Evolutionary conservation across 2,888 invertebrate genomes (phyloP), one percentile per base, ranked within the genome.

Genomic region (Hedya salicella): DNA sequence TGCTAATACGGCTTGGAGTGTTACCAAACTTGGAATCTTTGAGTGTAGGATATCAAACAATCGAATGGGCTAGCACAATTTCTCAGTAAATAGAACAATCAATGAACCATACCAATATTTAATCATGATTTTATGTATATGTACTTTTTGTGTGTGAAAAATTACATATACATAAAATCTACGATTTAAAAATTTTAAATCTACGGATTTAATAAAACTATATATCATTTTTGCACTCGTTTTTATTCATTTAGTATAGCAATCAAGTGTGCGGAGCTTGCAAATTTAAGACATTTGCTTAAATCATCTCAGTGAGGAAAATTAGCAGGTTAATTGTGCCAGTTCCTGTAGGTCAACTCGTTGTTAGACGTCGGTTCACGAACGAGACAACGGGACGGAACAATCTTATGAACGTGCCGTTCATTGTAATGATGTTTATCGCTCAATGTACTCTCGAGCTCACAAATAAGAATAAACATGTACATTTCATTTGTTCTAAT

Each of bases 281-380:
- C n/a, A 17, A 17, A 52, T 36, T 52, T 36, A 36, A 9, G 6
- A 13, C n/a, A 17, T 59, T 48, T 36, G 19, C 25, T 63, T 69
- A 57, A 71, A 73, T 71, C 69, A 73, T 64, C 68, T 60, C 64
- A 63, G 64, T 75, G 71, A n/a, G 78, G 73, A 77, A 75, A 81
- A 79, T 75, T 75, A 78, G 73, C 76, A 78, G 78, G 79, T 83
- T 85, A 89, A 90, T 88, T 89, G 79, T 75, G 73, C 62, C 69
- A 78, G 85, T 82, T 85, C 83, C 81, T 81, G 78, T 83, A 72
- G 86, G 88, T 88, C 86, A 89, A 83, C 75, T 87, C 69, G 78
- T 80, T 79, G 73, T 71, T 79, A 81, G 77, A 78, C 86, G 13
- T 46, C 44, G 17, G 44, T 81, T 78, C 78, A 73, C 71, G 73